Evolutionary conservation across 2,797 vertebrate genomes (phyloP), one percentile per base, ranked within the genome.

Genomic region (Crocodylus rhombifer): DNA sequence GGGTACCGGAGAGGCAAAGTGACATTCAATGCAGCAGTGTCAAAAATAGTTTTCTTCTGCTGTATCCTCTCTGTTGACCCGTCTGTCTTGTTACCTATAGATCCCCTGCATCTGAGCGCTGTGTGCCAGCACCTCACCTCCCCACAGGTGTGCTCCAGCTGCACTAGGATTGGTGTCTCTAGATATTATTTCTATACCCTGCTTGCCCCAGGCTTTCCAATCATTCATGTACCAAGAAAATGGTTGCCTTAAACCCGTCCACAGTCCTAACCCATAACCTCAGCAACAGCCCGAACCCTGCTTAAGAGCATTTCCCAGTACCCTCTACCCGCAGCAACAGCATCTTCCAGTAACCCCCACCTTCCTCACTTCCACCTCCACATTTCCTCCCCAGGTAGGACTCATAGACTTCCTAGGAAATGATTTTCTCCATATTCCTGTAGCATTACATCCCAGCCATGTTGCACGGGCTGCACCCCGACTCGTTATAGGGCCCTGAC

Each of bases 21-120:
- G 15, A 6, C n/a, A 14, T 62, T 8, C 0, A 0, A 14, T 3
- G 1, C 0, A 0, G 71, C 63, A 33, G 60, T 64, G 74, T 57
- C 26, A 18, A 36, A 67, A 89, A 18, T 7, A 5, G 30, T 5
- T 71, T 84, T 42, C 64, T 25, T 51, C 23, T 25, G 23, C 21
- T 25, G 33, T 73, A 36, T 71, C 25, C 21, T 25, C 20, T 71
- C 69, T 42, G 3, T 36, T 14, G 25, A 78, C 4, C 26, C n/a
- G 5, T 33, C 63, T 18, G 7, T 51, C 42, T 51, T 11, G 42
- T n/a, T 60, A 2, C 60, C 9, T 0, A n/a, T 13, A 55, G 74
- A 26, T 51, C 20, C 6, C 2, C 57, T 25, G 33, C 56, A 51
- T 75, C 33, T 56, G 61, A 89, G 78, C 62, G n/a, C 3, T 0